A percentile compares a stretch with the other conserved stretches of the same genome.
Evolutionary conservation across 2,888 invertebrate genomes (phyloP).

Genomic region (Diplolepis rosae): DNA sequence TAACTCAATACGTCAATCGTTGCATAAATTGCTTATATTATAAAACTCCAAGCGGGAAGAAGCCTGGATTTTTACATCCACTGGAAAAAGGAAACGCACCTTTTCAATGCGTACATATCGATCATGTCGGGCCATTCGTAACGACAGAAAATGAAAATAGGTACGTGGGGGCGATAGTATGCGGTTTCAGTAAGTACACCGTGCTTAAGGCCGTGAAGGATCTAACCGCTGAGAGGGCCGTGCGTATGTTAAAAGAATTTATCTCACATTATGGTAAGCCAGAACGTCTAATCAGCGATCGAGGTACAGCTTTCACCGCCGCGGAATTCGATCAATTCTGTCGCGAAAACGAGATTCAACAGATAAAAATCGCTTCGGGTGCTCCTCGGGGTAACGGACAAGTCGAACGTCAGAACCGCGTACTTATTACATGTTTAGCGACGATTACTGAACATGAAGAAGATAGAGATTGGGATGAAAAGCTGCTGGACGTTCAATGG

Average conservation of each 20-base stretch:
- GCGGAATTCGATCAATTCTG: conserved; percentile 47
- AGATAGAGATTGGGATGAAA: conserved; percentile 47
- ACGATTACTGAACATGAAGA: conserved; percentile 41
- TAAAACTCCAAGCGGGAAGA: too few relatives aligned
- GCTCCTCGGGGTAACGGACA: conserved; percentile 52
- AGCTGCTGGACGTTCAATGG: conserved; percentile 44
- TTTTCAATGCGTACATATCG: too few relatives aligned
- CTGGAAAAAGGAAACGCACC: too few relatives aligned
- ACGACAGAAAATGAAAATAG: conserved; percentile 32
- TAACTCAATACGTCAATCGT: too few relatives aligned
- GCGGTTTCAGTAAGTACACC: too few relatives aligned
- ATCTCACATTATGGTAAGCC: conserved; percentile 55
- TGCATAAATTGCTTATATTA: too few relatives aligned
- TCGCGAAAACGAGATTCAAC: conserved; percentile 47
- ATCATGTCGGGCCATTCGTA: too few relatives aligned
- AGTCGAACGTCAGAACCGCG: conserved; percentile 49
- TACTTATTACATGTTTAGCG: conserved; percentile 48
- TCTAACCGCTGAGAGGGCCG: conserved; percentile 25
- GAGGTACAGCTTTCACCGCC: conserved; percentile 56
- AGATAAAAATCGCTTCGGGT: conserved; percentile 50
- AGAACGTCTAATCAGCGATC: conserved; percentile 51
- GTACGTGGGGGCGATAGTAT: too few relatives aligned
- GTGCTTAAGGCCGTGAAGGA: conserved; percentile 37
- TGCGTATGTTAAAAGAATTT: conserved; percentile 36
- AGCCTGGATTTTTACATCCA: too few relatives aligned